Evolutionary conservation across 1,140 invertebrate species (phyloP).

Genomic region (Trypoxylus dichotomus): DNA sequence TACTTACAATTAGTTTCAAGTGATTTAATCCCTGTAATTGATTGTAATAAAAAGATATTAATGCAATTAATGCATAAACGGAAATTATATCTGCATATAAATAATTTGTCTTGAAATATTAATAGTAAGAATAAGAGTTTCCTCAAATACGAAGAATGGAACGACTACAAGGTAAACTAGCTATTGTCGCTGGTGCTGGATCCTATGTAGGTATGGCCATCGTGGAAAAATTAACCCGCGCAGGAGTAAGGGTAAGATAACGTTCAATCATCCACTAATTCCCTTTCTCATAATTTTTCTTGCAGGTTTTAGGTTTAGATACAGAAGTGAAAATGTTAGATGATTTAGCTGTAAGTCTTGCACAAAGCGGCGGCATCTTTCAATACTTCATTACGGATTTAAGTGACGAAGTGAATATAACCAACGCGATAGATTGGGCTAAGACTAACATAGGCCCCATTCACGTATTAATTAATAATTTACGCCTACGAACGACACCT

Average conservation of each 20-base stretch:
- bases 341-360: background rate
- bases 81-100: no score
- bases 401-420: background rate
- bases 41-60: no score
- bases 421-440: background rate
- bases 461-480: conserved; percentile 20
- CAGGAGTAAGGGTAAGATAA: conserved; percentile 57
- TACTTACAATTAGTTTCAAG: no score
- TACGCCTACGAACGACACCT: no score
- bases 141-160: conserved; percentile 36
- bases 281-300: background rate
- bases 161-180: conserved; percentile 56
- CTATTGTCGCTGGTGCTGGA: conserved; percentile 60
- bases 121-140: no score
- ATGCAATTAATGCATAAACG: no score
- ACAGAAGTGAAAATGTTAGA: background rate
- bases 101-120: no score
- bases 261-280: background rate
- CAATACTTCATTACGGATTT: conserved; percentile 11
- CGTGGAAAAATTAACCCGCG: conserved; percentile 49
- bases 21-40: no score
- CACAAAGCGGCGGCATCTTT: background rate
- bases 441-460: background rate
- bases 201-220: conserved; percentile 56
- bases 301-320: background rate